These are phyloP conservation scores for Paracyclopina nana DNA, from an alignment of 1,140 invertebrate genomes.

Conservation along the genomic window DNA sequence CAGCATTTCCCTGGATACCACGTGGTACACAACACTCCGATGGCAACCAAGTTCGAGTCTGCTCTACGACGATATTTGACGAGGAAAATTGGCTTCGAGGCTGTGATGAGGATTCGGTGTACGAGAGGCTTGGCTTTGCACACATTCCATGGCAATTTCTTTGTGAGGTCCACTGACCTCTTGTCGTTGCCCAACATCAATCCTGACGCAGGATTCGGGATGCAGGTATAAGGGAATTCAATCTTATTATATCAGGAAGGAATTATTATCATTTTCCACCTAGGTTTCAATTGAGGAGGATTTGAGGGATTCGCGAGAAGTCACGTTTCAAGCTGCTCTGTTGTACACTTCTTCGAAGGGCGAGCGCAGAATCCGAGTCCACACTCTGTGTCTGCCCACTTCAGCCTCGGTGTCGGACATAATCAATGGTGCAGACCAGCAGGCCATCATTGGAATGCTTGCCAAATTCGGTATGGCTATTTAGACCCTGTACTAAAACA, in stretches of 20 bases:
- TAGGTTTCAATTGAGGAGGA: slow-evolving; percentile 58
- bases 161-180: slow-evolving; percentile 91
- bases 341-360: slow-evolving; percentile 95
- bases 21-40: slow-evolving; percentile 38
- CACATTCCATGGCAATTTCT: slow-evolving; percentile 98
- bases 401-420: slow-evolving; percentile 62
- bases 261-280: neutral
- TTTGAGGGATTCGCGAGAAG: slow-evolving; percentile 58
- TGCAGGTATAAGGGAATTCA: slow-evolving; percentile 60
- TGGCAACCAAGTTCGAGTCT: slow-evolving; percentile 50
- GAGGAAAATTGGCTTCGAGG: slow-evolving; percentile 94
- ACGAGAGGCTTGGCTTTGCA: slow-evolving; percentile 69
- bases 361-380: slow-evolving; percentile 91
- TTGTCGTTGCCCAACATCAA: slow-evolving; percentile 91
- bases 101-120: slow-evolving; percentile 91
- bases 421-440: slow-evolving; percentile 76
- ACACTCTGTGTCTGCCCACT: slow-evolving; percentile 84
- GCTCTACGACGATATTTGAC: slow-evolving; percentile 73
- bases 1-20: slow-evolving; percentile 83
- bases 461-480: slow-evolving; percentile 68
- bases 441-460: slow-evolving; percentile 74
- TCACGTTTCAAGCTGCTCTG: slow-evolving; percentile 93
- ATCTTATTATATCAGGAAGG: neutral
- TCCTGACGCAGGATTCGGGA: slow-evolving; percentile 91
- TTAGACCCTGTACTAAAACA: slow-evolving; percentile 6